Base-by-base conservation (phyloP, 1,140 invertebrate species). In the Zaprionus lachaisei region DNA sequence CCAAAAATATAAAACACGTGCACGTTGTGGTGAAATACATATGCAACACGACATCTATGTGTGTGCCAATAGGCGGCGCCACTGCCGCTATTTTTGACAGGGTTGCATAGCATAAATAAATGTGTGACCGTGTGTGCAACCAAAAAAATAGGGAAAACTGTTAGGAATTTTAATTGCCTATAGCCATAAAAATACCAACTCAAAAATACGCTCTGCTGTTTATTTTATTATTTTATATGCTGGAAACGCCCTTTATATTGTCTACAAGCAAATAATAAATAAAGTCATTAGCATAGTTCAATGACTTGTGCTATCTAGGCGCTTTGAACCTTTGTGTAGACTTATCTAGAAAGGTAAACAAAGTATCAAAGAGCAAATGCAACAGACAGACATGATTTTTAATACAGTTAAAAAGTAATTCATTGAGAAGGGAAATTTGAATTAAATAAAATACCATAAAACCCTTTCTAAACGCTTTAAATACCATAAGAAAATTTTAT, bases 41-140 rank as follows among this genome's bases (percentile, higher is more conserved):
- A 51, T 51, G 47, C 47, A 51, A 22, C 17, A 51, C 38, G 7
- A 17, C 20, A 22, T 14, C 17, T 24, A 14, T 51, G 47, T 24
- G 20, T 49, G 47, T 67, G 54, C 12, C 70, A 67, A 37, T 63
- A 77, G 75, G 47, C 38, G 75, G 75, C 75, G 75, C 64, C 34
- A 26, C 56, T 68, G 44, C 12, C 15, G 26, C 20, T 44, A 26
- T 57, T 47, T 47, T 34, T 67, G 26, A 66, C 65, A 67, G 65
- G 26, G 65, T 58, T 67, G 65, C 65, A 31, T 24, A 56, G 6
- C 20, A 47, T 41, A 47, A 31, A 67, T 58, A 22, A 58, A 34
- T 34, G 65, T 58, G 31, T 58, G 65, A 67, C 65, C 65, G 55
- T 67, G 28, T 49, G 54, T 17, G 31, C 31, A 34, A 57, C 37